A percentile compares a stretch with the other conserved stretches of the same genome.
Conservation (phyloP, 2,797 vertebrate species). For the Paratrypauchen microcephalus region DNA sequence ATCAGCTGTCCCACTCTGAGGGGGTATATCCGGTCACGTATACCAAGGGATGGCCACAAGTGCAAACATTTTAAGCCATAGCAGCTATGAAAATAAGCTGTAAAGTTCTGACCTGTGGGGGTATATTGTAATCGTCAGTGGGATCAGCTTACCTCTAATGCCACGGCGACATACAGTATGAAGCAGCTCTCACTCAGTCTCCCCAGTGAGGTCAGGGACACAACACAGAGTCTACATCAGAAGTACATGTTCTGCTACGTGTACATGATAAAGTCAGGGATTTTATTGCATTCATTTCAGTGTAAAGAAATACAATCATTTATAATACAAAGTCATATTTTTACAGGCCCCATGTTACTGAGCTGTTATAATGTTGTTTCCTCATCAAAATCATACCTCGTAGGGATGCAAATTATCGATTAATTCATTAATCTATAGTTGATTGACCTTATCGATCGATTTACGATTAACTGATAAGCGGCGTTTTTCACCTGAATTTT, state of each 20-base stretch:
- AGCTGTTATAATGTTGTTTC: no score
- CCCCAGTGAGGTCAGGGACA: constrained; percentile 4
- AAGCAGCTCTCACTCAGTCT: background rate
- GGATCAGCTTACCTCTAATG: constrained; percentile 10
- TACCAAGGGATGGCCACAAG: constrained; percentile 3
- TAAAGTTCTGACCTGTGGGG: constrained; percentile 1
- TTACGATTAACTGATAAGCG: no score
- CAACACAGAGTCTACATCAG: background rate
- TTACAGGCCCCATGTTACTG: no score
- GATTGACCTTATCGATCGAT: no score
- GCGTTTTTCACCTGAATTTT: no score
- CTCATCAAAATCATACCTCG: no score
- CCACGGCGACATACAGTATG: background rate
- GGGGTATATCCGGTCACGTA: constrained; percentile 11
- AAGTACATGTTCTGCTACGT: background rate
- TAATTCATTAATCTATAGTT: no score
- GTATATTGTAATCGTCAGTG: constrained; percentile 4
- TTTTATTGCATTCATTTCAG: no score
- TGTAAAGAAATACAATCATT: no score
- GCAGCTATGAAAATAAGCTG: constrained; percentile 13
- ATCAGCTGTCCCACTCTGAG: constrained; percentile 9
- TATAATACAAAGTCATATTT: no score
- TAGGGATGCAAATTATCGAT: no score
- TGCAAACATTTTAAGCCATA: constrained; percentile 10
- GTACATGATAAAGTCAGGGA: no score